Conservation (phyloP, 2,888 invertebrate species). For the Caenorhabditis macrosperma region DNA sequence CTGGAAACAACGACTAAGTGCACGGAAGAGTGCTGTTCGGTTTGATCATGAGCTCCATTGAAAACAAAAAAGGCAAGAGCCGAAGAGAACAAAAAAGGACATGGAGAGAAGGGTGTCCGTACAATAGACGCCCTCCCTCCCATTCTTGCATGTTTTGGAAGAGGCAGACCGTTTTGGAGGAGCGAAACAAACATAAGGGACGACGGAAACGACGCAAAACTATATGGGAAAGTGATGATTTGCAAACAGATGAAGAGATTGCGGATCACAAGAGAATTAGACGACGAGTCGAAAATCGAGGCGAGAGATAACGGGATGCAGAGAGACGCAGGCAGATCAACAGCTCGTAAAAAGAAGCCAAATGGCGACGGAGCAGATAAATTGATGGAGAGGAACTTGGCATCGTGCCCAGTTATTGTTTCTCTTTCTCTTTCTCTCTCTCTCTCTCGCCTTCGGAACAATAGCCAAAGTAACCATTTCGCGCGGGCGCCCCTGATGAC, state of each 20-base stretch:
- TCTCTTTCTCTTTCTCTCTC: slow-evolving; percentile 19
- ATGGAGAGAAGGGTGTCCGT: neutral
- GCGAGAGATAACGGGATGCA: neutral
- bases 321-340: slow-evolving; percentile 28
- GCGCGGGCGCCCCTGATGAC: slow-evolving; percentile 23
- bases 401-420: slow-evolving; percentile 13
- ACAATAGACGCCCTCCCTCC: slow-evolving; percentile 1
- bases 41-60: neutral
- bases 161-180: slow-evolving; percentile 45
- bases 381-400: slow-evolving; percentile 2
- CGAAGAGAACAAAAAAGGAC: neutral
- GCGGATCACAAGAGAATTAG: slow-evolving; percentile 38
- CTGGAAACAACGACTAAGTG: slow-evolving; percentile 2
- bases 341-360: slow-evolving; percentile 19
- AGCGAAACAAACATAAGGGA: slow-evolving; percentile 38
- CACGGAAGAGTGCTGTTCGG: too few relatives aligned
- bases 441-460: slow-evolving; percentile 23
- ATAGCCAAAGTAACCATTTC: slow-evolving; percentile 35
- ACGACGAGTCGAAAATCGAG: slow-evolving; percentile 13
- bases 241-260: slow-evolving; percentile 32
- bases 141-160: slow-evolving; percentile 14
- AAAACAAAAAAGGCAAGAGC: neutral
- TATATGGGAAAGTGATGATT: slow-evolving; percentile 54
- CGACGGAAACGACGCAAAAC: slow-evolving; percentile 14
- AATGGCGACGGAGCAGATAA: neutral